Base-by-base conservation (phyloP, 2,888 invertebrate species). In the Cataglyphis cursor region DNA sequence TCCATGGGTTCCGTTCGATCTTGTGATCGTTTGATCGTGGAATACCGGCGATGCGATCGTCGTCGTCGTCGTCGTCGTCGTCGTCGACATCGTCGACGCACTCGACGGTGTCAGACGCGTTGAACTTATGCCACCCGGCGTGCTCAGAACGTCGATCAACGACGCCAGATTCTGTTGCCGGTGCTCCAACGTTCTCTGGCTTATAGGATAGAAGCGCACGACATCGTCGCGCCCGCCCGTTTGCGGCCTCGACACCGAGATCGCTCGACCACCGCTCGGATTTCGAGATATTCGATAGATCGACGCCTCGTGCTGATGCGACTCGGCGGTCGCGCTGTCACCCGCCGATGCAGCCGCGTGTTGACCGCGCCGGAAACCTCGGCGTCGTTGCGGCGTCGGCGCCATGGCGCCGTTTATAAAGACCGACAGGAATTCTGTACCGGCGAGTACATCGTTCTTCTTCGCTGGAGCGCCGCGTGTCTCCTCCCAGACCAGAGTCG, bases 361-460 rank as follows among this genome's bases (percentile, higher is more conserved):
- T 2, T 90, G 90, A 21, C 88, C 85, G 9, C 93, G 92, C 82
- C 93, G 81, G 70, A 88, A 91, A 15, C 91, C 88, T 4, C 86
- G 87, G 66, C 94, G 87, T 82, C 92, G 87, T 65, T 94, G 89
- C 21, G 92, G 91, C 4, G 93, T 91, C 57, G 93, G 87, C 48
- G 94, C 93, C 93, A 95, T 94, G 28, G 94, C 95, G 78, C 95
- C 95, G 91, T 95, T 94, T 91, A 95, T 95, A 88, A 95, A 95
- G 28, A 95, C 95, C 21, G 95, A 95, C 24, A 95, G 93, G 91
- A 95, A 95, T 89, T 95, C 95, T 44, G 95, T 94, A 81, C 95
- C 95, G 65, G 95, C 95, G 65, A 95, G 90, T 65, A 95, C 93
- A 91, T 96, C 96, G 92, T 92, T 94, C 66, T 93, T 92, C 64